These are phyloP conservation scores for Scaptomyza parva DNA, from an alignment of 2,888 invertebrate genomes.

Conservation along the genomic window DNA sequence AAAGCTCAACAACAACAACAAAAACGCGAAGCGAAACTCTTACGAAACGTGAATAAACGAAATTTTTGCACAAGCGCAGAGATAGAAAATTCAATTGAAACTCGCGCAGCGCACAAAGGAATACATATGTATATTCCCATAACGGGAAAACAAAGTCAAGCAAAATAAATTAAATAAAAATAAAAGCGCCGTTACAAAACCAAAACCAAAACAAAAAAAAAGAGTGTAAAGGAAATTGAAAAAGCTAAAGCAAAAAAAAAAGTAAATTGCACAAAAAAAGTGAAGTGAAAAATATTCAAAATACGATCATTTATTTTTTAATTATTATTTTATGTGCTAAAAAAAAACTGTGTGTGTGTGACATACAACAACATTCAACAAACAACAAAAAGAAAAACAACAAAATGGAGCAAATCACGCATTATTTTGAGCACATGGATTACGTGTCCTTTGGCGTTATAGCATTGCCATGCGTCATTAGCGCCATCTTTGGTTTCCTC, in stretches of 20 bases:
- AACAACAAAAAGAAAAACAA: not conserved
- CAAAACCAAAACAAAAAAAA: not conserved
- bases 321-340: slow-evolving; percentile 54
- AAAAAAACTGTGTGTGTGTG: slow-evolving; percentile 25
- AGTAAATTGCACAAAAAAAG: slow-evolving; percentile 1
- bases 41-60: slow-evolving; percentile 57
- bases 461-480: slow-evolving; percentile 65
- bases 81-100: slow-evolving; percentile 16
- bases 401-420: slow-evolving; percentile 67
- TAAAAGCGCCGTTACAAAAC: not conserved
- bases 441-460: slow-evolving; percentile 71
- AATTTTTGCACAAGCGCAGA: slow-evolving; percentile 16
- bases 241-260: not conserved
- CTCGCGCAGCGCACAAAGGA: not conserved
- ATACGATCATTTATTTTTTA: slow-evolving; percentile 20
- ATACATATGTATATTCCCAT: too few relatives aligned
- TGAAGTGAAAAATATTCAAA: slow-evolving; percentile 9
- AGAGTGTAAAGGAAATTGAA: slow-evolving; percentile 6
- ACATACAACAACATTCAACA: not conserved
- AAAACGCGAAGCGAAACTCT: slow-evolving; percentile 42
- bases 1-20: slow-evolving; percentile 16
- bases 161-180: slow-evolving; percentile 8
- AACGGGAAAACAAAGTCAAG: slow-evolving; percentile 3
- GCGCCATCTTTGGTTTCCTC: slow-evolving; percentile 69
- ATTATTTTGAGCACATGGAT: slow-evolving; percentile 71